Conservation (phyloP, 2,888 invertebrate genomes). For the Chrysolina haemoptera region DNA sequence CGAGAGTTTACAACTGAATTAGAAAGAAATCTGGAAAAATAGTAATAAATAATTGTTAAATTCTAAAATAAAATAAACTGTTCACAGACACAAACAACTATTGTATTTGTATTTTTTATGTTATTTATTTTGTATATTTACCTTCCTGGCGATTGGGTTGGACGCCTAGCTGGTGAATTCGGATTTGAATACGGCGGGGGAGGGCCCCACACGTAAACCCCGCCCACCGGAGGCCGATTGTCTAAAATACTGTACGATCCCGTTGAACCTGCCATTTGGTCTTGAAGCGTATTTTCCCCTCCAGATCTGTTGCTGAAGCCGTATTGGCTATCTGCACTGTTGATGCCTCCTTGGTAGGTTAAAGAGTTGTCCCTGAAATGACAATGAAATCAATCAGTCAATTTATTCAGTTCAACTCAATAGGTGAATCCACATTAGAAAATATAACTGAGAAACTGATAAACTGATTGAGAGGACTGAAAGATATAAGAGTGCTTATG, state of each 20-base stretch:
- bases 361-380: conserved; percentile 70
- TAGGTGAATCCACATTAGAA: too few relatives aligned
- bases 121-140: conserved; percentile 41
- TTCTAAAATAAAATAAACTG: too few relatives aligned
- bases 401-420: background rate
- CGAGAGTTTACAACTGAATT: too few relatives aligned
- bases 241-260: conserved; percentile 75
- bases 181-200: conserved; percentile 91
- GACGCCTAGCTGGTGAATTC: conserved; percentile 78
- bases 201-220: conserved; percentile 85
- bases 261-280: conserved; percentile 65
- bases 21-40: too few relatives aligned
- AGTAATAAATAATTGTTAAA: too few relatives aligned
- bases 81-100: too few relatives aligned
- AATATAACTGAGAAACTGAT: too few relatives aligned
- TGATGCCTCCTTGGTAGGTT: conserved; percentile 76
- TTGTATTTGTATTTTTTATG: too few relatives aligned
- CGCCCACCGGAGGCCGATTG: conserved; percentile 72
- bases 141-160: conserved; percentile 66
- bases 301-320: conserved; percentile 77
- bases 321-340: conserved; percentile 87
- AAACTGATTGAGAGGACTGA: too few relatives aligned
- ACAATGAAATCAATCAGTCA: background rate
- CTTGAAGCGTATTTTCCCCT: conserved; percentile 63
- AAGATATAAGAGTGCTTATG: too few relatives aligned